Evolutionary conservation across 2,888 invertebrate species (phyloP).

Genomic region (Lumbricus terrestris): DNA sequence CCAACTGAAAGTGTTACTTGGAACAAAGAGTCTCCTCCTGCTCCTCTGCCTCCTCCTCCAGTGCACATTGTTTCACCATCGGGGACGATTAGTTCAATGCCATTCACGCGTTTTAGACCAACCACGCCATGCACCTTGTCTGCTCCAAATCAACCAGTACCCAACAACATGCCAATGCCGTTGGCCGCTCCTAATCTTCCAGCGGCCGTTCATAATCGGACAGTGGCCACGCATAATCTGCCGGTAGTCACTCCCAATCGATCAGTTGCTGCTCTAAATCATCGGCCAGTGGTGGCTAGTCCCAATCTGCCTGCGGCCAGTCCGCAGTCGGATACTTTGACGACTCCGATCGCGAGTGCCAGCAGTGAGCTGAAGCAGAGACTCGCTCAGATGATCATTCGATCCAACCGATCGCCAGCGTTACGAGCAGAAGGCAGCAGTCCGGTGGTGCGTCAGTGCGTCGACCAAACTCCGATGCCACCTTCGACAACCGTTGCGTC

Average conservation of each 20-base stretch:
- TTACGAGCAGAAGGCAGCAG: neutral
- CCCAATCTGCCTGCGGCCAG: neutral
- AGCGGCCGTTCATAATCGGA: neutral
- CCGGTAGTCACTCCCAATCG: neutral
- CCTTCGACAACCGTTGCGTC: neutral
- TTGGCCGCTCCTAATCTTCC: neutral
- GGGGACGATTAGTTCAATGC: neutral
- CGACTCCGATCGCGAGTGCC: too few species aligned
- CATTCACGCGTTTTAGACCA: neutral
- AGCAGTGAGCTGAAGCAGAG: neutral
- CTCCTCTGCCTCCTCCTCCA: neutral
- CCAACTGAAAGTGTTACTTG: neutral
- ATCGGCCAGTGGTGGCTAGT: neutral
- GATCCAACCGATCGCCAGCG: neutral
- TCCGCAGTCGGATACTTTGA: neutral
- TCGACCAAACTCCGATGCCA: neutral
- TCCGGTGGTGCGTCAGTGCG: neutral
- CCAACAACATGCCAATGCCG: too few species aligned
- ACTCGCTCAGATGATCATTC: neutral
- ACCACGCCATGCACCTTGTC: neutral
- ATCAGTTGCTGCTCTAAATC: neutral
- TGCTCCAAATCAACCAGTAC: neutral
- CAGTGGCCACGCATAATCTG: neutral
- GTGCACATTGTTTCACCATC: neutral
- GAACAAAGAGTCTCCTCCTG: neutral